Evolutionary conservation across 2,888 invertebrate genomes (phyloP), one percentile per base, ranked within the genome.

Genomic region (Fissipunctia ypsillon): DNA sequence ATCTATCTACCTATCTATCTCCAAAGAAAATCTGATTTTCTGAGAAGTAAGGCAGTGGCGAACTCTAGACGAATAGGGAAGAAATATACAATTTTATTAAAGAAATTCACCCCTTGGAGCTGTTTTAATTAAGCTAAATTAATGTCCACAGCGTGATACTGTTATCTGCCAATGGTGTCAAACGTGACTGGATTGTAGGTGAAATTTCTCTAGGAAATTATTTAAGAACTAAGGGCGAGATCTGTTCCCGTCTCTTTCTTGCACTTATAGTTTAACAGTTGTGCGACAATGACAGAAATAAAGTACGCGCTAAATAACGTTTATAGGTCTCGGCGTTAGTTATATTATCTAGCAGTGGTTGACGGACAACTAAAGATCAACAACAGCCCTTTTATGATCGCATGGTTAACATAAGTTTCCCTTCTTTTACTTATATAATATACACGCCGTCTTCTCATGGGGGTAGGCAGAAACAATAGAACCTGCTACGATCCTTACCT

Each of bases 71-170:
- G 1, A 16, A 45, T 14, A 14, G 12, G 16, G 3, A 45, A 45
- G 25, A 69, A 25, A 43, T 48, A 50, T 70, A 48, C 16, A 54
- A 54, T 63, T 41, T 19, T 14, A 25, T 31, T 56, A 25, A 50
- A 65, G 10, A 60, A 56, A 28, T 52, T 63, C 25, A 56, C 57
- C 64, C 25, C n/a, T 38, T 60, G 63, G 31, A 22, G 57, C 10
- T 19, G 60, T 68, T 48, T 22, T 87, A 88, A 90, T 91, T 91
- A 91, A 88, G 83, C 71, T 80, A 84, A 86, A 88, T 90, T 84
- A 88, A 90, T 90, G 84, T 83, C 77, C 70, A 69, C 70, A 67
- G 73, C 87, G 87, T 89, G 88, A 85, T 87, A 80, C 82, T 85
- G 80, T 83, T 79, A 78, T 81, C 71, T 84, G 75, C 84, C 86